These are phyloP conservation scores for Leucosticte australis DNA, from an alignment of 2,113 vertebrate species.

Conservation along the genomic window DNA sequence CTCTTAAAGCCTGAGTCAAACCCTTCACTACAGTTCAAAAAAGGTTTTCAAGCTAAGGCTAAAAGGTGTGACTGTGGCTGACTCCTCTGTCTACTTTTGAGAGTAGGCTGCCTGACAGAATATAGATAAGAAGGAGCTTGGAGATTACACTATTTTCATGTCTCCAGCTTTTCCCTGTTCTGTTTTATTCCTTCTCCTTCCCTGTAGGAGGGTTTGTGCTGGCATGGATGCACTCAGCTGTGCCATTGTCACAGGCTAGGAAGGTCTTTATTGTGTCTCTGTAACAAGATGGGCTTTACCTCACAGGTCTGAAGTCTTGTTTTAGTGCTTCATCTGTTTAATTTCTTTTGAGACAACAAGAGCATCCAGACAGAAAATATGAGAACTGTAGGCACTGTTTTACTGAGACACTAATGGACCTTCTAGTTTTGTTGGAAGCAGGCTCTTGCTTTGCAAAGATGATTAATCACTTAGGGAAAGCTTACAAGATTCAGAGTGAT, in stretches of 20 bases:
- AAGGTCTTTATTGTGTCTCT: background rate
- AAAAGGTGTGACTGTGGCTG: constrained; percentile 13
- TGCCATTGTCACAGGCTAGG: background rate
- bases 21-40: background rate
- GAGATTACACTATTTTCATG: background rate
- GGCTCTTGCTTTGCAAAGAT: background rate
- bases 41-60: constrained; percentile 29
- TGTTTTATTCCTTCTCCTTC: background rate
- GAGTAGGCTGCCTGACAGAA: background rate
- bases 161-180: background rate
- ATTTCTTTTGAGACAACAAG: background rate
- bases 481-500: background rate
- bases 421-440: background rate
- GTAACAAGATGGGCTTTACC: background rate
- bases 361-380: background rate
- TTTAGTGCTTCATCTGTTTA: background rate
- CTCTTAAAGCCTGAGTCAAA: background rate
- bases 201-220: background rate
- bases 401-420: background rate
- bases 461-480: background rate
- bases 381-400: background rate
- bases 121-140: background rate
- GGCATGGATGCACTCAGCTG: background rate
- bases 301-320: background rate
- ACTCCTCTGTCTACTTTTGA: constrained; percentile 17